phyloP scores from a whole-genome alignment of 2,888 invertebrate species.

The Blera fallax region DNA sequence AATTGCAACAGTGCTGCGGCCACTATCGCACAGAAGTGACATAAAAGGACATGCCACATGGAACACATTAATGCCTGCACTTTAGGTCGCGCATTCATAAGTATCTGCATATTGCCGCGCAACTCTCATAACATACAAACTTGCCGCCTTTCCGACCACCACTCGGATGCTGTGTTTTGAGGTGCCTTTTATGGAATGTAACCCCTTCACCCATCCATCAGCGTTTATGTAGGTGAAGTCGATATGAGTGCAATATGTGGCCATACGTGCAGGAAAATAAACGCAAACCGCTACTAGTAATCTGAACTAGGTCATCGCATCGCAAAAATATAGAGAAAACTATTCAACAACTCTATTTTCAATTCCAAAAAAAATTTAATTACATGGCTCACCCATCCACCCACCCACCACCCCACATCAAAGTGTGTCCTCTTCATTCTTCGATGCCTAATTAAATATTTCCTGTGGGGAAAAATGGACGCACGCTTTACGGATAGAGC shows the following conservation, averaged over 20 bases:
- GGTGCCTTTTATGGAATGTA: slow-evolving; percentile 38
- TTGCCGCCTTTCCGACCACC: not conserved
- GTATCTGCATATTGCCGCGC: slow-evolving; percentile 35
- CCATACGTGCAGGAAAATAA: slow-evolving; percentile 17
- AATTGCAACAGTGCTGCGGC: slow-evolving; percentile 38
- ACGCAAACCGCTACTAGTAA: slow-evolving; percentile 33
- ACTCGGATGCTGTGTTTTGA: slow-evolving; percentile 20
- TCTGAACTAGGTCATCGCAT: slow-evolving; percentile 56
- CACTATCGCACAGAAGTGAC: not conserved
- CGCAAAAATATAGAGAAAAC: not conserved
- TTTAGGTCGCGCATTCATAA: slow-evolving; percentile 6
- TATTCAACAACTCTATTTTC: not conserved
- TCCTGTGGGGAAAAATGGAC: not conserved
- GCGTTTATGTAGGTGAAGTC: slow-evolving; percentile 62
- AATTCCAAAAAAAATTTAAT: slow-evolving; percentile 15
- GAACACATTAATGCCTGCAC: slow-evolving; percentile 45
- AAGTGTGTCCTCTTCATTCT: slow-evolving; percentile 33
- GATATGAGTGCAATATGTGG: slow-evolving; percentile 55
- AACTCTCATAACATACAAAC: slow-evolving; percentile 38
- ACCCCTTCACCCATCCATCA: slow-evolving; percentile 32
- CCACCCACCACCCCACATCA: slow-evolving; percentile 13
- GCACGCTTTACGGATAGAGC: not conserved
- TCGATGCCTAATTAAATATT: slow-evolving; percentile 58
- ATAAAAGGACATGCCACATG: slow-evolving; percentile 55
- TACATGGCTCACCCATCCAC: slow-evolving; percentile 24